Conservation (phyloP, 1,140 invertebrate species). For the Drosophila oshimai region DNA sequence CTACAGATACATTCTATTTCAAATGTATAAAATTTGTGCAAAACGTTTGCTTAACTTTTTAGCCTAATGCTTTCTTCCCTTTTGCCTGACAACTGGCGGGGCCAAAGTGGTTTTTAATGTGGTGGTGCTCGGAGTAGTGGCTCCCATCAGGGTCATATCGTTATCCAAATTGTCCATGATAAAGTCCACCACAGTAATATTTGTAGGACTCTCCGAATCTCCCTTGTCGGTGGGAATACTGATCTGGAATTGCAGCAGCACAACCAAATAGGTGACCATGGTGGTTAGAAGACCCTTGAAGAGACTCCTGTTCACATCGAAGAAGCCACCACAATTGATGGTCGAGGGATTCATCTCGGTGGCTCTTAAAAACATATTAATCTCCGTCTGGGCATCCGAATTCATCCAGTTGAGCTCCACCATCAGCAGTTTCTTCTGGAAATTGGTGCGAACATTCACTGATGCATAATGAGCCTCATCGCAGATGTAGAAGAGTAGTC, state of each 20-base stretch:
- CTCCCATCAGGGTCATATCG: constrained; percentile 55
- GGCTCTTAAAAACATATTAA: constrained; percentile 87
- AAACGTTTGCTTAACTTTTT: constrained; percentile 2
- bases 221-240: constrained; percentile 85
- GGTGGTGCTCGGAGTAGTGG: constrained; percentile 13
- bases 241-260: constrained; percentile 88
- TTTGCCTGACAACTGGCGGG: constrained; percentile 15
- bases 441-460: constrained; percentile 86
- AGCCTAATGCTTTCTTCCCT: constrained; percentile 18
- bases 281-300: constrained; percentile 88
- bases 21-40: neutral
- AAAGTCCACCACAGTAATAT: constrained; percentile 58
- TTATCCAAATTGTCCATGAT: constrained; percentile 61
- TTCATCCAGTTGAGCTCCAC: constrained; percentile 88
- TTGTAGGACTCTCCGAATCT: constrained; percentile 29
- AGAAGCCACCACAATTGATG: constrained; percentile 87
- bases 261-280: constrained; percentile 88
- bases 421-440: constrained; percentile 87
- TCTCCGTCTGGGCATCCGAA: constrained; percentile 86
- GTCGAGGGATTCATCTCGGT: constrained; percentile 88
- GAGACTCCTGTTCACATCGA: constrained; percentile 87
- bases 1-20: constrained; percentile 8
- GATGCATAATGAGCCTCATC: constrained; percentile 88
- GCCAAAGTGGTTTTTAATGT: constrained; percentile 11
- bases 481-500: constrained; percentile 86